These are phyloP conservation scores for Sebastiscus tertius DNA, from an alignment of 2,797 vertebrate genomes.

Conservation along the genomic window DNA sequence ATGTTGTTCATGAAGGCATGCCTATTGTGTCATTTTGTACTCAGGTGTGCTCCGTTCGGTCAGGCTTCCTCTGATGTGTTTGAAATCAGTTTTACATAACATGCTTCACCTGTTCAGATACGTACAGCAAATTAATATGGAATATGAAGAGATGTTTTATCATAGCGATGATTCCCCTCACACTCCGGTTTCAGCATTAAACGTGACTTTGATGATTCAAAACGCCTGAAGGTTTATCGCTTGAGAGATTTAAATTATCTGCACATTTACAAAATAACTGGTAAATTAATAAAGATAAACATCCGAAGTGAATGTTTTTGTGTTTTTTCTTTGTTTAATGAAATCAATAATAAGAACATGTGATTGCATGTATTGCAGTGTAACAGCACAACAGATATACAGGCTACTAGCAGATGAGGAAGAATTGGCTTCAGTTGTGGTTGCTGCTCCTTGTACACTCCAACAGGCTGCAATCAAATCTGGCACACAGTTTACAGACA, in stretches of 20 bases:
- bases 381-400: background rate
- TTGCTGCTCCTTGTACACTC: background rate
- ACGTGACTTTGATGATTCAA: conserved; percentile 44
- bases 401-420: background rate
- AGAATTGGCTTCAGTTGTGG: background rate
- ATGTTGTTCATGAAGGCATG: conserved; percentile 2
- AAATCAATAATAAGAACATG: background rate
- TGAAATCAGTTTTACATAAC: background rate
- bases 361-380: background rate
- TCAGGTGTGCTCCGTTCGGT: conserved; percentile 26
- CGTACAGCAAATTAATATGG: conserved; percentile 6
- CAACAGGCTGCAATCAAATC: background rate
- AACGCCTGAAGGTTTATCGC: conserved; percentile 47
- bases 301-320: conserved; percentile 8
- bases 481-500: background rate
- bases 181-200: conserved; percentile 26
- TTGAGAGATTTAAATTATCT: conserved; percentile 14
- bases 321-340: conserved; percentile 18
- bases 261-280: conserved; percentile 32
- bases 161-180: conserved; percentile 1
- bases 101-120: conserved; percentile 7
- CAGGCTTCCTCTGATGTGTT: background rate
- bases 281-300: conserved; percentile 53
- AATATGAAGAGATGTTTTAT: conserved; percentile 17
- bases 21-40: conserved; percentile 28